Base-by-base conservation (phyloP, 2,888 invertebrate genomes). In the Chirona hameri region DNA sequence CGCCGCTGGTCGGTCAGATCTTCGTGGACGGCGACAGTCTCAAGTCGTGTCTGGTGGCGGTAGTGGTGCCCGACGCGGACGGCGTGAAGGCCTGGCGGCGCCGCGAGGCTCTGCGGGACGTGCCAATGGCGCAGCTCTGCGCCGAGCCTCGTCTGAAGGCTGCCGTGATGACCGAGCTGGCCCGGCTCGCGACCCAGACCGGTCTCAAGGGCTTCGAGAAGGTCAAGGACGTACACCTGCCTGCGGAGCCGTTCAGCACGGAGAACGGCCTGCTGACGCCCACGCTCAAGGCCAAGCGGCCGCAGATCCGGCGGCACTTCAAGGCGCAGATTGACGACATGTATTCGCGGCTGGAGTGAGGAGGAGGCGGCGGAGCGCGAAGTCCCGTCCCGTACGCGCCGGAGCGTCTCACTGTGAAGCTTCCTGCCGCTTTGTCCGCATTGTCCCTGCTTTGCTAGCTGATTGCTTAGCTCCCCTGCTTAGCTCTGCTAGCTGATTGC, bases 171-270 rank as follows among this genome's bases (percentile, higher is more conserved):
- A 93, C 93, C 82, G 97, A 98, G 87, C 94, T 98, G 93, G 90
- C 93, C 85, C 90, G 92, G 81, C 93, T 95, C 91, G 98, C 98
- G 83, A 96, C 94, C 88, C 93, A 93, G 87, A 93, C 93, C 83
- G 96, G 96, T 69, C 91, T 99, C 72, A 97, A 97, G 90, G 96
- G 96, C 29, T 98, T 98, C 88, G 99, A 99, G 90, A 97, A 98
- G 96, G 93, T 97, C 1, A 97, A 97, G 89, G 97, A 97, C 88
- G 93, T 98, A 85, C 95, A 97, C 88, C 90, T 99, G 83, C 95
- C 96, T 89, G 95, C 96, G 46, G 98, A 98, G 89, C 94, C 95
- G 86, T 98, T 99, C 91, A 96, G 96, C 84, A 94, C 98, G 82
- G 97, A 98, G 90, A 98, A 98, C 89, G 97, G 97, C 84, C 92